These are phyloP conservation scores for Malacosoma neustria DNA, from an alignment of 2,888 invertebrate species.

Conservation along the genomic window DNA sequence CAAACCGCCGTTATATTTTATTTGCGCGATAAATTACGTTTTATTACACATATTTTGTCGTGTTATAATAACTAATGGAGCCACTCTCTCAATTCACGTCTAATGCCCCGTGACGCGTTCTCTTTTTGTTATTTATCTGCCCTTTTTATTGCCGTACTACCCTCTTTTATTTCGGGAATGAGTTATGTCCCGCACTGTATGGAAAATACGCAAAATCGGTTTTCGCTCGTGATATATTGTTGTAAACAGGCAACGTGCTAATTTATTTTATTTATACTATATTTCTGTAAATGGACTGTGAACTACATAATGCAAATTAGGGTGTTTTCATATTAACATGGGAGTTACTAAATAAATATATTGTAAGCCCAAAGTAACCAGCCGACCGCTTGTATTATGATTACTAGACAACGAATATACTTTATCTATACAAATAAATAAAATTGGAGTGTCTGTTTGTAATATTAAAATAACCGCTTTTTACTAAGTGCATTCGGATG, in stretches of 20 bases:
- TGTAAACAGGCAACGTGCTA: background rate
- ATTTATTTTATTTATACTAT: no score
- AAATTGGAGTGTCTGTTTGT: no score
- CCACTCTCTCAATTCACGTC: constrained; percentile 69
- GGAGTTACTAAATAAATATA: no score
- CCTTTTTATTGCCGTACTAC: constrained; percentile 48
- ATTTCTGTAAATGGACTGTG: no score
- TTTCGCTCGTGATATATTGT: background rate
- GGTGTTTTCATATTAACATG: no score
- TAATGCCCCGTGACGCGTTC: constrained; percentile 61
- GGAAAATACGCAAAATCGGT: background rate
- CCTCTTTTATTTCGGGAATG: constrained; percentile 27
- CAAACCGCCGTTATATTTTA: constrained; percentile 74
- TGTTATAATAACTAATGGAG: constrained; percentile 76
- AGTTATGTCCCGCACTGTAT: constrained; percentile 9
- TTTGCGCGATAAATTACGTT: constrained; percentile 72
- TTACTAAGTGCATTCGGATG: no score
- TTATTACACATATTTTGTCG: constrained; percentile 77
- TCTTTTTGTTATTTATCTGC: constrained; percentile 57
- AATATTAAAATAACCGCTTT: no score
- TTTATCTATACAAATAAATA: no score
- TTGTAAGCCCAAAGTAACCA: no score
- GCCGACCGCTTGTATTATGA: no score
- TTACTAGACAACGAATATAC: no score
- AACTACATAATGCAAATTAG: no score